A percentile compares a stretch with the other conserved stretches of the same genome.
Conservation (phyloP, 1,140 invertebrate species). For the Bombyx mandarina region DNA sequence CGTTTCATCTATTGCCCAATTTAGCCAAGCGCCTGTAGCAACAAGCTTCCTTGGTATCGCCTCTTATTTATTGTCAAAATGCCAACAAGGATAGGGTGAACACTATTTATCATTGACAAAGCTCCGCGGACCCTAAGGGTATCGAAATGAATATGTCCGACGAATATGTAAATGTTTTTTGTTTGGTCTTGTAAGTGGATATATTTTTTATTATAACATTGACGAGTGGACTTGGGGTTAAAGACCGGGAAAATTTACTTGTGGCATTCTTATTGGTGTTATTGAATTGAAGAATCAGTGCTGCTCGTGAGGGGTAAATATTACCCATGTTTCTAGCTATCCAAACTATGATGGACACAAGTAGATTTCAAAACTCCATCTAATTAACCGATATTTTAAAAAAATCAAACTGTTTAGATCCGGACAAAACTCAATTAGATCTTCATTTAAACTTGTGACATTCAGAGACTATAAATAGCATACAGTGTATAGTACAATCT, state of each 20-base stretch:
- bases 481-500: too few species aligned
- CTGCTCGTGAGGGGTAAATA: too few species aligned
- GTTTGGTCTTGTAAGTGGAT: constrained; percentile 1
- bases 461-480: too few species aligned
- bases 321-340: too few species aligned
- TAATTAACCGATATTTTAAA: too few species aligned
- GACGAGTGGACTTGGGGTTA: too few species aligned
- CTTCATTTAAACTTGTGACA: too few species aligned
- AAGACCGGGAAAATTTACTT: too few species aligned
- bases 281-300: not conserved
- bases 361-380: too few species aligned
- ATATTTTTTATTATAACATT: not conserved
- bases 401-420: too few species aligned
- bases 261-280: not conserved
- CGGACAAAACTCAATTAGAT: too few species aligned
- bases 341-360: too few species aligned
- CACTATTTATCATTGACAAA: constrained; percentile 63
- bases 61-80: constrained; percentile 65
- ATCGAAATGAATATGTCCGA: constrained; percentile 5
- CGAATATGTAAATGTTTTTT: constrained; percentile 5
- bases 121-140: constrained; percentile 28
- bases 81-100: constrained; percentile 40
- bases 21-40: constrained; percentile 5
- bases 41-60: constrained; percentile 41
- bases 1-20: not conserved